Base-by-base conservation (phyloP, 2,797 vertebrate species). In the Ctenochaetus hawaiiensis region DNA sequence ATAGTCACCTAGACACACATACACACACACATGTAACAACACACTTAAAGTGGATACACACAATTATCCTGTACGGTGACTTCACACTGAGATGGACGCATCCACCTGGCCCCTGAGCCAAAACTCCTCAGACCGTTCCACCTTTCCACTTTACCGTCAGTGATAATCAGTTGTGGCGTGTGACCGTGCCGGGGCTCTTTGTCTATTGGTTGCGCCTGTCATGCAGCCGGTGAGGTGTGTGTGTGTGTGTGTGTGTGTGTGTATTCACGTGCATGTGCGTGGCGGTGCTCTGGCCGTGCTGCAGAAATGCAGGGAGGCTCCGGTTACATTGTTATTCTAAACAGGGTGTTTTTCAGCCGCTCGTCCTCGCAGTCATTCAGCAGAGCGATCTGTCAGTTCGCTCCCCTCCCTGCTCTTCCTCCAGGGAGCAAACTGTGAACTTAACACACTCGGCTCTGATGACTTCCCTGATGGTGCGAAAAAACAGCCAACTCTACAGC, bases 281-380 rank as follows among this genome's bases (percentile, higher is more conserved):
- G 4, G 39, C 59, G 16, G 6, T 81, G 67, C 81, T 72, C 72
- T 52, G 73, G 73, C 75, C 66, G 51, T 10, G 71, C 67, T 54
- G 81, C 77, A 62, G 86, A 84, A 76, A 75, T 73, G 65, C 80
- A 68, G 75, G 61, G 84, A 78, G 74, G 77, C 78, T 91, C 86
- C 23, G 8, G 72, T 84, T 72, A 87, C 88, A 93, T 92, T 93
- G 88, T 93, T 93, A 90, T 93, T 92, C 85, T 88, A 85, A 92
- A 87, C 76, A 67, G 83, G 81, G 75, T 86, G 85, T 87, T 86
- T 86, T 89, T 86, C 81, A 82, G 79, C 67, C 62, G 47, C 76
- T 84, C 66, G 76, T 91, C 81, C 85, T 90, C 77, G 30, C 67
- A 76, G 86, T 75, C 85, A 78, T 87, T 81, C 83, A 75, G 72